Conservation (phyloP, 2,888 invertebrate species). For the Diloba caeruleocephala region DNA sequence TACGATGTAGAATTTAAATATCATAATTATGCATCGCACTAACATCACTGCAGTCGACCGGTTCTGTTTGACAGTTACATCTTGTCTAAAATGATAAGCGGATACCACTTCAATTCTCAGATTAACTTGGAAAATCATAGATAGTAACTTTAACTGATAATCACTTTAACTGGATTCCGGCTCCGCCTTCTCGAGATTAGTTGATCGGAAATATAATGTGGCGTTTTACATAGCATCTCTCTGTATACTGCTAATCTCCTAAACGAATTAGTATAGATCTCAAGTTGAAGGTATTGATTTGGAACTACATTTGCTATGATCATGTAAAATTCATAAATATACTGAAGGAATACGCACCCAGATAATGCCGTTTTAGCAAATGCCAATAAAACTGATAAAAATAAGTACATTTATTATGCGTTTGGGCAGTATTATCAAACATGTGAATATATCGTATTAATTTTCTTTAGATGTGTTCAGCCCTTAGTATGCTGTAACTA, state of each 20-base stretch:
- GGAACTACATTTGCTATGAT: no score
- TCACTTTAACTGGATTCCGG: conserved; percentile 8
- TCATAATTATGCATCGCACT: conserved; percentile 19
- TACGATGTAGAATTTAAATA: conserved; percentile 15
- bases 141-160: conserved; percentile 17
- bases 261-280: no score
- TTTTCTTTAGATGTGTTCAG: no score
- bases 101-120: conserved; percentile 19
- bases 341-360: no score
- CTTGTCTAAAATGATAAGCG: conserved; percentile 34
- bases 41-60: conserved; percentile 15
- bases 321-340: no score
- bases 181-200: background rate
- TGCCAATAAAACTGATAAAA: no score
- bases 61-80: conserved; percentile 25
- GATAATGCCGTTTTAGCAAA: no score
- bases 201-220: conserved; percentile 8
- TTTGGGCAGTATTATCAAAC: no score
- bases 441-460: no score
- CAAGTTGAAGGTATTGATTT: no score
- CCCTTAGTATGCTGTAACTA: no score
- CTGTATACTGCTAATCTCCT: background rate
- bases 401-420: no score
- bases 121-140: conserved; percentile 28
- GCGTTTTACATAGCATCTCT: background rate